phyloP scores from a whole-genome alignment of 1,140 invertebrate species.

The Nomia melanderi region DNA sequence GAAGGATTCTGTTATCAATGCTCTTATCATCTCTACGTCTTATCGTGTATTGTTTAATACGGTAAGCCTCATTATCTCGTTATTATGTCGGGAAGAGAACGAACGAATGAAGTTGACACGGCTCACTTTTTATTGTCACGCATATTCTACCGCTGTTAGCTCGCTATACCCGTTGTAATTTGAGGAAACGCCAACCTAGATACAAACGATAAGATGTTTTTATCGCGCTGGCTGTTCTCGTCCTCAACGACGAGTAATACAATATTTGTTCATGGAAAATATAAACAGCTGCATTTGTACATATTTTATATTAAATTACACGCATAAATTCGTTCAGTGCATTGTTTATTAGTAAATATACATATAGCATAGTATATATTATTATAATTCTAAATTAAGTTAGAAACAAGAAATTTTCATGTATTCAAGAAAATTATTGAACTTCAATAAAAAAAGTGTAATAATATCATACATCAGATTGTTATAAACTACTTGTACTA shows the following conservation, averaged over 20 bases:
- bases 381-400: too few relatives aligned
- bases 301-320: not conserved
- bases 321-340: too few relatives aligned
- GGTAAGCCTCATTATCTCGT: constrained; percentile 61
- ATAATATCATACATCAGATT: too few relatives aligned
- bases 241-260: not conserved
- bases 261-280: not conserved
- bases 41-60: constrained; percentile 61
- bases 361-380: too few relatives aligned
- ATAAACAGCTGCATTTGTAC: not conserved
- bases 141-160: constrained; percentile 36
- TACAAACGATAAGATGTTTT: constrained; percentile 7
- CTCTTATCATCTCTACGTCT: constrained; percentile 46
- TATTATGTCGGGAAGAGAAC: constrained; percentile 51
- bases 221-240: not conserved
- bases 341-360: too few relatives aligned
- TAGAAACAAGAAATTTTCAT: too few relatives aligned
- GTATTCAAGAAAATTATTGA: too few relatives aligned
- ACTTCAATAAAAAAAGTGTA: too few relatives aligned
- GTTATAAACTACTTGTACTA: too few relatives aligned
- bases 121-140: constrained; percentile 24
- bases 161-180: constrained; percentile 49
- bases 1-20: constrained; percentile 50
- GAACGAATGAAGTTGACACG: constrained; percentile 30
- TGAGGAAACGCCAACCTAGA: constrained; percentile 17